These are phyloP conservation scores for Synanceia verrucosa DNA, from an alignment of 2,797 vertebrate genomes.

Conservation along the genomic window DNA sequence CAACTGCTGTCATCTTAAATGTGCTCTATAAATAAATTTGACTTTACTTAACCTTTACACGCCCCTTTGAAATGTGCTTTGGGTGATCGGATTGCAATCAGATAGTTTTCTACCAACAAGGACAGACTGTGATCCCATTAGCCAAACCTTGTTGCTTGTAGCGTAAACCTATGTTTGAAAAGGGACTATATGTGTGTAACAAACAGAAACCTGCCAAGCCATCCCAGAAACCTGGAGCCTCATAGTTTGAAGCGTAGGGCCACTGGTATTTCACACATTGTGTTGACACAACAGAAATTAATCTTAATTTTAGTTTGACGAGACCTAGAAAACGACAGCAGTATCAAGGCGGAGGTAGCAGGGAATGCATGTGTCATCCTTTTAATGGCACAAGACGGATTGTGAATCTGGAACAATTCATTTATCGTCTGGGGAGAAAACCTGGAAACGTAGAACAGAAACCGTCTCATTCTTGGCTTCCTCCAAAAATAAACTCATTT, in stretches of 20 bases:
- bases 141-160: too few species aligned
- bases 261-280: background rate
- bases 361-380: background rate
- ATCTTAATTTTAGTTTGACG: background rate
- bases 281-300: background rate
- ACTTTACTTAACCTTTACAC: too few species aligned
- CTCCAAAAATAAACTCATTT: constrained; percentile 32
- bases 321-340: background rate
- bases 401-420: constrained; percentile 10
- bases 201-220: background rate
- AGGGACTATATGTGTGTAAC: background rate
- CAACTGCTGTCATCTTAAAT: too few species aligned
- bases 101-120: too few species aligned
- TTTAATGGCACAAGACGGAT: constrained; percentile 9
- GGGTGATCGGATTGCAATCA: too few species aligned
- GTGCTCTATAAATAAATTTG: too few species aligned
- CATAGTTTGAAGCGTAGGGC: background rate
- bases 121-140: too few species aligned
- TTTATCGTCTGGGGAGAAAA: constrained; percentile 31
- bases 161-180: too few species aligned
- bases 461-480: constrained; percentile 9
- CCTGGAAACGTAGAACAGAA: constrained; percentile 13
- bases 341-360: background rate
- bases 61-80: too few species aligned
- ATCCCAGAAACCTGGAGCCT: background rate